Conservation (phyloP, 2,888 invertebrate genomes). For the Nipponacmea schrenckii region DNA sequence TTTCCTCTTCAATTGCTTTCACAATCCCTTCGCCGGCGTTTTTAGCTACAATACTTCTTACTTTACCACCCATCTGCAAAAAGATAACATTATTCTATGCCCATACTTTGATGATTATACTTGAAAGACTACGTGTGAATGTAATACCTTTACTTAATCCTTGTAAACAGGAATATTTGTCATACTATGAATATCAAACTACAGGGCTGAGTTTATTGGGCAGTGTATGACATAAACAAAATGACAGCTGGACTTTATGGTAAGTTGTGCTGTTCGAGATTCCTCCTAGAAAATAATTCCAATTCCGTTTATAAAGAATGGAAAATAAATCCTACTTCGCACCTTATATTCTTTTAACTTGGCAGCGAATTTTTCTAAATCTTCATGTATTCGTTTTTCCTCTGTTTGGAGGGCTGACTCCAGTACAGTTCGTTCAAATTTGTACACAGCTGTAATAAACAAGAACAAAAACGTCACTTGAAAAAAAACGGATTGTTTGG, state of each 20-base stretch:
- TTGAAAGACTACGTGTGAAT: too few species aligned
- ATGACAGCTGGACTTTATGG: too few species aligned
- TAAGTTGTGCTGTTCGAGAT: too few species aligned
- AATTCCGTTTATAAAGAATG: neutral
- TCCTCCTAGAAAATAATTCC: too few species aligned
- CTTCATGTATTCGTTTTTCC: slow-evolving; percentile 30
- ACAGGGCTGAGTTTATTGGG: too few species aligned
- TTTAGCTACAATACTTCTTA: neutral
- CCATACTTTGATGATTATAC: too few species aligned
- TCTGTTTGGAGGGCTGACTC: slow-evolving; percentile 34
- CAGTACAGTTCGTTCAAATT: slow-evolving; percentile 35
- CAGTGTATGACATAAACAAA: too few species aligned
- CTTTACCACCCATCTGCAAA: neutral
- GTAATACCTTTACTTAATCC: too few species aligned
- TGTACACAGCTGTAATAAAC: slow-evolving; percentile 32
- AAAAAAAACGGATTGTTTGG: neutral
- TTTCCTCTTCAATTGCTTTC: neutral
- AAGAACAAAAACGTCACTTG: neutral
- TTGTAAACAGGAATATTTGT: too few species aligned
- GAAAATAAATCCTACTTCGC: neutral
- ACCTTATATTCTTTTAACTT: slow-evolving; percentile 35
- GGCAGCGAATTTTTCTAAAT: slow-evolving; percentile 32
- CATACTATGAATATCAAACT: too few species aligned
- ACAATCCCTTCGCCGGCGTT: neutral
- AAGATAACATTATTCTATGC: too few species aligned